Conservation (phyloP, 1,140 invertebrate genomes). For the Sycobia sp. region DNA sequence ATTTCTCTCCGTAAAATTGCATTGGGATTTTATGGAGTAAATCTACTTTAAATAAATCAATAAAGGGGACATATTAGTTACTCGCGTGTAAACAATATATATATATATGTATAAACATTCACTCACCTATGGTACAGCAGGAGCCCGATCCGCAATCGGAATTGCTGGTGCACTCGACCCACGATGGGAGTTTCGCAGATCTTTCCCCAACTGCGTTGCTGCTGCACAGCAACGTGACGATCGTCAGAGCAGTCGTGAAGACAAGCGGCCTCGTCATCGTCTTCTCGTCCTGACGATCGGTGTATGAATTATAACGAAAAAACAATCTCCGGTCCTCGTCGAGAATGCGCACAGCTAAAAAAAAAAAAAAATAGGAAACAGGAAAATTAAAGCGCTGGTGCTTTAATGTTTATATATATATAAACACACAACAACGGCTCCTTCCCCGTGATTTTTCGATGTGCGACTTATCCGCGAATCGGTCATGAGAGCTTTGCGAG, state of each 20-base stretch:
- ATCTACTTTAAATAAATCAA: background rate
- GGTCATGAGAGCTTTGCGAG: no score
- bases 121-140: constrained; percentile 31
- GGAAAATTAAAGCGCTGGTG: no score
- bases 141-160: constrained; percentile 24
- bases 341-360: background rate
- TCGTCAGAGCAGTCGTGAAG: background rate
- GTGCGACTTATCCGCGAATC: no score
- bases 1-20: background rate
- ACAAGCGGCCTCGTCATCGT: background rate
- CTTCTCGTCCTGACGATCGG: background rate
- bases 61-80: background rate
- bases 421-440: background rate
- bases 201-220: no score
- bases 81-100: background rate
- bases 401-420: no score
- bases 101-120: no score
- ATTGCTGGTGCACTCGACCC: constrained; percentile 18
- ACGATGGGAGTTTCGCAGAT: background rate
- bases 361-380: no score
- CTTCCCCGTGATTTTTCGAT: background rate
- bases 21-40: no score
- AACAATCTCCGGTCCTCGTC: background rate
- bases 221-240: background rate
- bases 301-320: background rate